Conservation (phyloP, 23 tunicate genomes). For the Ciona savignyi region DNA sequence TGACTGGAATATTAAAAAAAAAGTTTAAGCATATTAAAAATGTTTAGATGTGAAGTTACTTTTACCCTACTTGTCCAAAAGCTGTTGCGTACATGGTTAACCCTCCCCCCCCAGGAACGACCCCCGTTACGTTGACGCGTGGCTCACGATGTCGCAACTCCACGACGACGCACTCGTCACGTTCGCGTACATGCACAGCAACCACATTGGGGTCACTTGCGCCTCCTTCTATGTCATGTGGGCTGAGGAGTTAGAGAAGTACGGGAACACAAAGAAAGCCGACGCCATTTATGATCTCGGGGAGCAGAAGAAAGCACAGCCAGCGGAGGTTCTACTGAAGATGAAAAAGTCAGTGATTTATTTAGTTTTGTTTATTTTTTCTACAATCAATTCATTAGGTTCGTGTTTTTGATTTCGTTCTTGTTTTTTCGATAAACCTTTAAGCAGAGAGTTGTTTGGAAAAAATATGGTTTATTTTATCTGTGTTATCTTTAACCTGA, state of each 20-base stretch:
- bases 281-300: conserved; percentile 45
- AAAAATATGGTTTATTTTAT: no score
- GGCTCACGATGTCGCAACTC: conserved; percentile 55
- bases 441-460: no score
- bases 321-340: conserved; percentile 24
- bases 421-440: no score
- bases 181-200: conserved; percentile 58
- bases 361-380: neutral
- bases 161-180: conserved; percentile 24
- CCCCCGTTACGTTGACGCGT: conserved; percentile 70
- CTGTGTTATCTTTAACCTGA: no score
- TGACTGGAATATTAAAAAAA: no score
- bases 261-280: conserved; percentile 48
- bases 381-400: no score
- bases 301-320: conserved; percentile 50
- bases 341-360: conserved; percentile 24
- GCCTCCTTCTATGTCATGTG: conserved; percentile 66
- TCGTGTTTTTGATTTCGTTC: no score
- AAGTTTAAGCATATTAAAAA: no score
- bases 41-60: no score
- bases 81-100: neutral
- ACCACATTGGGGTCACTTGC: conserved; percentile 44
- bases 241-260: conserved; percentile 82
- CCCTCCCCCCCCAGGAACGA: conserved; percentile 28
- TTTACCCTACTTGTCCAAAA: no score